phyloP scores from a whole-genome alignment of 2,888 invertebrate species.

The Ophraella communa region DNA sequence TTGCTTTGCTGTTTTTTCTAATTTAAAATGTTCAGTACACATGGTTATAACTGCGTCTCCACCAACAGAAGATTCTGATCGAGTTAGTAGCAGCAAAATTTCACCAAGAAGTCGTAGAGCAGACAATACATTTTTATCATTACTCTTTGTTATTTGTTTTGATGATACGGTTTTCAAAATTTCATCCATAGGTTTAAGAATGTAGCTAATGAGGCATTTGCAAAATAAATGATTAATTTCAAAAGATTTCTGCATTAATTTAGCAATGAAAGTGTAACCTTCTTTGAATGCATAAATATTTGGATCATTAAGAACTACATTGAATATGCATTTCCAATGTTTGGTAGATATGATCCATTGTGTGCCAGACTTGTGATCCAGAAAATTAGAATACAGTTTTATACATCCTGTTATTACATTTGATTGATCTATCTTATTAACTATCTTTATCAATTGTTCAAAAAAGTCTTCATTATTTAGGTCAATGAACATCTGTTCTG shows the following conservation, averaged over 20 bases:
- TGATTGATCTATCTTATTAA: constrained; percentile 53
- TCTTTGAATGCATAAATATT: constrained; percentile 76
- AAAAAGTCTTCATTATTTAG: constrained; percentile 61
- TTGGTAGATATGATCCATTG: constrained; percentile 69
- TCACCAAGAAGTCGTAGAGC: constrained; percentile 65
- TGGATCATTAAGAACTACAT: constrained; percentile 68
- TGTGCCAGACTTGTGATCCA: constrained; percentile 69
- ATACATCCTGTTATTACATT: constrained; percentile 73
- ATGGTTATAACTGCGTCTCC: constrained; percentile 53
- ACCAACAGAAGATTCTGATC: constrained; percentile 56
- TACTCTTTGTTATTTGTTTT: constrained; percentile 57
- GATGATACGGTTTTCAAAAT: constrained; percentile 50
- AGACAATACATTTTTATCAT: constrained; percentile 64
- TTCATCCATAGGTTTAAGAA: constrained; percentile 67
- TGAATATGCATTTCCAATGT: constrained; percentile 71
- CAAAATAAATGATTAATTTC: constrained; percentile 63
- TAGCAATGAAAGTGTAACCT: constrained; percentile 69
- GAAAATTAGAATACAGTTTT: constrained; percentile 67
- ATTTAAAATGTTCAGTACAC: constrained; percentile 56
- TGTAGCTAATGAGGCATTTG: constrained; percentile 63
- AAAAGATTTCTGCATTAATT: constrained; percentile 65
- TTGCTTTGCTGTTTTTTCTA: constrained; percentile 58
- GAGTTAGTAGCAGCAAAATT: constrained; percentile 59
- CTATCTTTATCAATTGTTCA: constrained; percentile 49
- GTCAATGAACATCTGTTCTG: constrained; percentile 68